Percentiles rank a stretch among this genome's conserved stretches.
phyloP scores from a whole-genome alignment of 30 jellyfish, hydroid and myxozoan genomes.

The Rhopilema esculentum region DNA sequence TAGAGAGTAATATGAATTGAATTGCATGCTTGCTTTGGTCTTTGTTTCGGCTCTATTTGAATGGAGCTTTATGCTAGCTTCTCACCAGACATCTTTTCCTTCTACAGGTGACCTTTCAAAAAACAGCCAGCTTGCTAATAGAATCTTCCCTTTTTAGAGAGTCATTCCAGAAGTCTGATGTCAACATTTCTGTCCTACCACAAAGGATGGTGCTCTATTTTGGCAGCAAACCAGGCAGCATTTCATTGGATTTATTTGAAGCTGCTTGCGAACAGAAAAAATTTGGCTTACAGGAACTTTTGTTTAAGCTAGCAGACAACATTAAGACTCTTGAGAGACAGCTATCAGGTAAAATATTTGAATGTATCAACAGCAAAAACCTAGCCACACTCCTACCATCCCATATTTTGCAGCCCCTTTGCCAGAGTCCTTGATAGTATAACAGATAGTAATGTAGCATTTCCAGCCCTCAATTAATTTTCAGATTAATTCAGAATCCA shows the following conservation, averaged over 20 bases:
- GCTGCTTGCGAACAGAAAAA: constrained; percentile 43
- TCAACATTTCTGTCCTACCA: constrained; percentile 36
- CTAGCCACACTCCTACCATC: too few relatives aligned
- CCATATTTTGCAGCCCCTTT: too few relatives aligned
- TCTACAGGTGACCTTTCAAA: too few relatives aligned
- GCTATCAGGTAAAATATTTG: constrained; percentile 11
- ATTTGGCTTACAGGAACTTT: constrained; percentile 18
- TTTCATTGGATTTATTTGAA: constrained; percentile 52
- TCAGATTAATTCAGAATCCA: too few relatives aligned
- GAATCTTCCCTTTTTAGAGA: background rate
- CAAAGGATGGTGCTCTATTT: constrained; percentile 44
- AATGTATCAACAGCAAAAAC: background rate
- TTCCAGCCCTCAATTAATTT: too few relatives aligned
- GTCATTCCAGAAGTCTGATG: constrained; percentile 15
- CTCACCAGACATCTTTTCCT: too few relatives aligned
- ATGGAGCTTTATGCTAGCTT: too few relatives aligned
- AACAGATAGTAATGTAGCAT: too few relatives aligned
- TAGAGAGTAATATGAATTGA: too few relatives aligned
- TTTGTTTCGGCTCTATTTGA: too few relatives aligned
- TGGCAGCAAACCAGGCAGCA: constrained; percentile 20
- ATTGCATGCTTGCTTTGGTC: background rate
- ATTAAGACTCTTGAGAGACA: constrained; percentile 16
- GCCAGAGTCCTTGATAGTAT: too few relatives aligned
- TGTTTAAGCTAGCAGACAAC: constrained; percentile 23
- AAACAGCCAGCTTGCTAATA: too few relatives aligned